These are phyloP conservation scores for Chironomus striatipennis DNA, from an alignment of 1,140 invertebrate species.

Conservation along the genomic window DNA sequence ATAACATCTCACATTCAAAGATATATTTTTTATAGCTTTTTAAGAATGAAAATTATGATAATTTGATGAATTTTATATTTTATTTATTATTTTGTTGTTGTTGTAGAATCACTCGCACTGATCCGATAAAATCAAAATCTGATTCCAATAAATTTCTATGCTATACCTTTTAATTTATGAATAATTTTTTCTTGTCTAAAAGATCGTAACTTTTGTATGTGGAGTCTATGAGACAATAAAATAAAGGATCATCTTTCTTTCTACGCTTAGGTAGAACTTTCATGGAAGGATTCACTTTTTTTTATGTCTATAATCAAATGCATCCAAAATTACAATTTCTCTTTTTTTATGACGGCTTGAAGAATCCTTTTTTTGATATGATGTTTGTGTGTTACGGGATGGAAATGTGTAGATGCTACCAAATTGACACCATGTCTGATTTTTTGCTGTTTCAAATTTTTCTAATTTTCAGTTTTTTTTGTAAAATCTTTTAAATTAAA, in stretches of 20 bases:
- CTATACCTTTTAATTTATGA: too few species aligned
- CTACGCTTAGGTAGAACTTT: neutral
- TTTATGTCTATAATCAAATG: too few species aligned
- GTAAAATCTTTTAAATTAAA: too few species aligned
- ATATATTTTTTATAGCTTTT: neutral
- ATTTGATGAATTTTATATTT: neutral
- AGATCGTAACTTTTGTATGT: neutral
- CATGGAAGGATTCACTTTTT: too few species aligned
- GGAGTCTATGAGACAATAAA: neutral
- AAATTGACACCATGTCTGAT: too few species aligned
- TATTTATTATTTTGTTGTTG: too few species aligned
- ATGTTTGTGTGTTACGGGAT: neutral
- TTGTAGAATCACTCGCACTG: neutral
- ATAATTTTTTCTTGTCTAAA: neutral
- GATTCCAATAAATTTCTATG: too few species aligned
- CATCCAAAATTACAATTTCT: too few species aligned
- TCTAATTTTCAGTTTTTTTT: too few species aligned
- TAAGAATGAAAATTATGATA: neutral
- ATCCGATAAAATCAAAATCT: neutral
- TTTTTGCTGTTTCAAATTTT: too few species aligned
- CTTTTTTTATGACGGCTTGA: neutral
- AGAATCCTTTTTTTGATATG: constrained; percentile 12
- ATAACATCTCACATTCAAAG: neutral
- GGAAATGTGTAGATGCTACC: too few species aligned
- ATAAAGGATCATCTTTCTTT: constrained; percentile 1